phyloP scores from a whole-genome alignment of 2,888 invertebrate genomes.

The Chaetogeoica ovagalla region DNA sequence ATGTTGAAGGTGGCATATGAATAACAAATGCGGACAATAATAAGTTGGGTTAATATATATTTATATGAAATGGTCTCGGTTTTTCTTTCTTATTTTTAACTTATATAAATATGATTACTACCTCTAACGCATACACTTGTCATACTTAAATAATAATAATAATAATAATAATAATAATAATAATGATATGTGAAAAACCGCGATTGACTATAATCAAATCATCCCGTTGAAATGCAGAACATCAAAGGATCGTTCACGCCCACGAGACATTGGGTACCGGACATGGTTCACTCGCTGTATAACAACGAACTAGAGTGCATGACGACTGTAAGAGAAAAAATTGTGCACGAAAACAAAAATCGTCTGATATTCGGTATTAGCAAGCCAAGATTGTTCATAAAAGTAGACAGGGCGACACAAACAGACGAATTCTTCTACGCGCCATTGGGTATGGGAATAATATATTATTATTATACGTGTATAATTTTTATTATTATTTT shows the following conservation, averaged over 20 bases:
- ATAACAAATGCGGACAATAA: too few relatives aligned
- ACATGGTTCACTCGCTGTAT: not conserved
- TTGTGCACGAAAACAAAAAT: not conserved
- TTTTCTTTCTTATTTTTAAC: too few relatives aligned
- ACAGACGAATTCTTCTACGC: not conserved
- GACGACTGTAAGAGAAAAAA: not conserved
- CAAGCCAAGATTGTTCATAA: slow-evolving; percentile 1
- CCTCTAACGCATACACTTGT: too few relatives aligned
- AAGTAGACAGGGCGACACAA: slow-evolving; percentile 23
- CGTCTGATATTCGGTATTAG: slow-evolving; percentile 6
- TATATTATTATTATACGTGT: not conserved
- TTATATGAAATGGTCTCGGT: too few relatives aligned
- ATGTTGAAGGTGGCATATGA: too few relatives aligned
- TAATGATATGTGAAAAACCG: too few relatives aligned
- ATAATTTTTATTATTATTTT: not conserved
- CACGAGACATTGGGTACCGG: slow-evolving; percentile 32
- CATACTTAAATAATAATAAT: too few relatives aligned
- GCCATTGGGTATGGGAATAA: not conserved
- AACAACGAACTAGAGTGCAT: not conserved
- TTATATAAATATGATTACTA: too few relatives aligned
- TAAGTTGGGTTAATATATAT: too few relatives aligned
- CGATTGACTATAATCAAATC: not conserved
- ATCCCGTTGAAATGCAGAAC: not conserved
- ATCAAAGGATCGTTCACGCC: slow-evolving; percentile 17
- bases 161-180: too few relatives aligned